Evolutionary conservation across 1,140 invertebrate genomes (phyloP), one percentile per base, ranked within the genome.

Genomic region (Colletes latitarsis): DNA sequence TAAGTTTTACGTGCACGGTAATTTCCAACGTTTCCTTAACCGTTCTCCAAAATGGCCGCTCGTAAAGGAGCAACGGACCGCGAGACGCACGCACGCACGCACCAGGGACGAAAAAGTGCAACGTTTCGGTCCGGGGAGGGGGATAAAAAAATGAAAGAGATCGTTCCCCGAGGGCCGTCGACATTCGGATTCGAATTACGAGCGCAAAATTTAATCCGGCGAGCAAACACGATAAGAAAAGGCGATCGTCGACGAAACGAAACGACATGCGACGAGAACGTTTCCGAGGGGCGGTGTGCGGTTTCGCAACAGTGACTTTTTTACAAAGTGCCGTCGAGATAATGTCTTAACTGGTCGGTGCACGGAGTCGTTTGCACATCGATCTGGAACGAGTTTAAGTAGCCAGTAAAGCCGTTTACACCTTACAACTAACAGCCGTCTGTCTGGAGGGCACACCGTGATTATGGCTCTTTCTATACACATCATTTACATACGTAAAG

Each of bases 351-450:
- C 83, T 71, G 86, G 58, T 62, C 78, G 70, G 21, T 67, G 72
- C 74, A 17, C 17, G 41, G 58, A 12, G 84, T 81, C 84, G 78
- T 87, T 87, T 71, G 84, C 82, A 63, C 86, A 70, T 82, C 73
- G 85, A 88, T 88, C 86, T 75, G 60, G 82, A 86, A 82, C 87
- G 87, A 82, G 83, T 86, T 83, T 86, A 77, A 86, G 86, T 63
- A 82, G 71, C 75, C 75, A 52, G 82, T 21, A 82, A 78, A 82
- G 81, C 74, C 72, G 83, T 88, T 88, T 86, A 78, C 87, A 84
- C 87, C 82, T 82, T 82, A 68, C 74, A 69, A 80, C 79, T 77
- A 85, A 87, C 85, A 85, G 77, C 68, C 41, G 82, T 71, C 53
- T 41, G 80, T 70, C 66, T 63, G 49, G 70, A 64, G 71, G 64